Evolutionary conservation across 2,888 invertebrate species (phyloP).

Genomic region (Acleris literana): DNA sequence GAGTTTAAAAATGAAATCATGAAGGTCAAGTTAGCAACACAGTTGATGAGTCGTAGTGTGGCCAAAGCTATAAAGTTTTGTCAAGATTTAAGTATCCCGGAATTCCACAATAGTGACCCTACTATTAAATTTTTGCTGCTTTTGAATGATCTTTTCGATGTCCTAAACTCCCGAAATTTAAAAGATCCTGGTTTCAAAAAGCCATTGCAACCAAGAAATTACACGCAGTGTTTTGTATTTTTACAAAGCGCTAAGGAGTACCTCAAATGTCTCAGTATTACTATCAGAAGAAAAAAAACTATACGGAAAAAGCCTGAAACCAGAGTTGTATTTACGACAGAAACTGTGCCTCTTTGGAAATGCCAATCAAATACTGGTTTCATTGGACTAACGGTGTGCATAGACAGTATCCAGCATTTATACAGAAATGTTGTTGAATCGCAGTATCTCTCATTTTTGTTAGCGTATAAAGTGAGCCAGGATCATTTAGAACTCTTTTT

Average conservation of each 20-base stretch:
- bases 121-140: slow-evolving; percentile 36
- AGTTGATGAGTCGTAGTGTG: slow-evolving; percentile 8
- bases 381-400: slow-evolving; percentile 12
- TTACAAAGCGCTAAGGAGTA: not conserved
- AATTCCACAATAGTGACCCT: slow-evolving; percentile 26
- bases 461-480: not conserved
- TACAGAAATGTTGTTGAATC: slow-evolving; percentile 4
- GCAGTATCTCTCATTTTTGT: slow-evolving; percentile 1
- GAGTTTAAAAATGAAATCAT: not conserved
- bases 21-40: slow-evolving; percentile 10
- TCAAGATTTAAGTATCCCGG: slow-evolving; percentile 6
- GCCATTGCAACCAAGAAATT: slow-evolving; percentile 1
- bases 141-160: slow-evolving; percentile 39
- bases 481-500: too few species aligned
- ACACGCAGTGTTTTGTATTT: not conserved
- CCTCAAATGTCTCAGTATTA: not conserved
- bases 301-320: too few species aligned
- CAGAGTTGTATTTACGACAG: not conserved
- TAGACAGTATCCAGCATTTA: not conserved
- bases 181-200: slow-evolving; percentile 22
- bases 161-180: slow-evolving; percentile 36
- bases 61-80: slow-evolving; percentile 25
- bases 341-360: not conserved
- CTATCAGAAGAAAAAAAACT: too few species aligned
- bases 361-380: slow-evolving; percentile 2